Evolutionary conservation across 2,888 invertebrate species (phyloP), one percentile per base, ranked within the genome.

Genomic region (Cylloceria caligata): DNA sequence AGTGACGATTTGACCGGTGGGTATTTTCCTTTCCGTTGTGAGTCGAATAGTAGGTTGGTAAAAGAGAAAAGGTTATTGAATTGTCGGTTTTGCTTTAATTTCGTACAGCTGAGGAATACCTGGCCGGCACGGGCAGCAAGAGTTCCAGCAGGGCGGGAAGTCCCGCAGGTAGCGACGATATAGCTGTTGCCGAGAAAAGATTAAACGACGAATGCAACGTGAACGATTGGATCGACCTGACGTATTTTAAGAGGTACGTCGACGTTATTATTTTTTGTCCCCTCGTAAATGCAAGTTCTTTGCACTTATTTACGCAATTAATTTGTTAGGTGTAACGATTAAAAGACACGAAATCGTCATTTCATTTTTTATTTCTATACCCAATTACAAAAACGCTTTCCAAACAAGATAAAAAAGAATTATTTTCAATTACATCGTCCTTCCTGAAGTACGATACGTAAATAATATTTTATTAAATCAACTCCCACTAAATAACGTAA

Each of bases 201-300:
- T 87, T 89, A 86, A 78, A 77, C 47, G 88, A 60, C 82, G 64
- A 81, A 36, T 36, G 68, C 11, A 39, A 93, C 72, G 89, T 93
- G 81, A 94, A 94, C 89, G 93, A 94, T 87, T 96, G 96, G 89
- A 93, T 96, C 81, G 96, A 96, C 91, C 93, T 95, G 93, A 94
- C 94, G 60, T 95, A 95, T 89, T 96, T 96, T 94, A 96, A 95
- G 92, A 94, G 94, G 96, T 96, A 93, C 34, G 60, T 49, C 39
- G 9, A 11, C 47, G 42, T 55, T 27, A 19, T 30, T 68, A 7
- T 34, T 47, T 11, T 30, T 42, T 13, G 34, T 42, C 47, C 2
- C 36, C n/a, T 3, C 9, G 13, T 13, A 21, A 3, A 11, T 68
- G 16, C 52, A 52, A 52, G 45, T n/a, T n/a, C 5, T 45, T 45